These are phyloP conservation scores for Odontocolon sp. DNA, from an alignment of 2,888 invertebrate genomes.

Conservation along the genomic window DNA sequence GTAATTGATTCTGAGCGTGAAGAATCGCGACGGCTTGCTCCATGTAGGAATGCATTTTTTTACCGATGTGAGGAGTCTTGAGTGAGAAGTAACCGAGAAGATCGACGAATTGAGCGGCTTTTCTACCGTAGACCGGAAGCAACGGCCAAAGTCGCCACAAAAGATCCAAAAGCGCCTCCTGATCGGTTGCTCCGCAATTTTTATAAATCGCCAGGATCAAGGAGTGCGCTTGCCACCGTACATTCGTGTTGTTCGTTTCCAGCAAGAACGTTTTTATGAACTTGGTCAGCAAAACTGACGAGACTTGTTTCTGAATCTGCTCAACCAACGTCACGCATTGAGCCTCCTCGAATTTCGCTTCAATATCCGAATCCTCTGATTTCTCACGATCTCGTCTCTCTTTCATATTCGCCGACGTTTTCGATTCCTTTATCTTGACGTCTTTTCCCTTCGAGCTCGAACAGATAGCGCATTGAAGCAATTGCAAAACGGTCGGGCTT, in stretches of 20 bases:
- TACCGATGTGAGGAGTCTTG: constrained; percentile 88
- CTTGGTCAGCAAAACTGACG: constrained; percentile 81
- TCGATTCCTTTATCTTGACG: constrained; percentile 72
- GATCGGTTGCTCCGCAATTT: constrained; percentile 89
- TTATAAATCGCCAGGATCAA: constrained; percentile 92
- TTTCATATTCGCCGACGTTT: constrained; percentile 75
- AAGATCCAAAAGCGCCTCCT: constrained; percentile 90
- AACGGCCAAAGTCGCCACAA: constrained; percentile 96
- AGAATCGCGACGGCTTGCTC: constrained; percentile 93
- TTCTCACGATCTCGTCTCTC: constrained; percentile 85
- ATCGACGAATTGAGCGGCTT: constrained; percentile 98
- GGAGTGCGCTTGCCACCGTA: constrained; percentile 98
- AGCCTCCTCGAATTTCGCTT: constrained; percentile 86
- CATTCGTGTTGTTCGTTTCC: constrained; percentile 95
- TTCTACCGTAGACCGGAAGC: constrained; percentile 94
- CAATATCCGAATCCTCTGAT: constrained; percentile 86
- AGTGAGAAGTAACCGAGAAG: constrained; percentile 96
- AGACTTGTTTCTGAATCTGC: constrained; percentile 86
- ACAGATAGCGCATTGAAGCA: constrained; percentile 94
- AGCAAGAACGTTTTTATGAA: constrained; percentile 95
- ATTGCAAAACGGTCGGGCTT: constrained; percentile 93
- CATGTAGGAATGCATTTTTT: constrained; percentile 89
- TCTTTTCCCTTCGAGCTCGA: constrained; percentile 79
- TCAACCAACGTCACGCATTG: constrained; percentile 87
- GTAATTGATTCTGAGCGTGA: constrained; percentile 92